These are phyloP conservation scores for Diarsia rubi DNA, from an alignment of 2,888 invertebrate genomes.

Conservation along the genomic window DNA sequence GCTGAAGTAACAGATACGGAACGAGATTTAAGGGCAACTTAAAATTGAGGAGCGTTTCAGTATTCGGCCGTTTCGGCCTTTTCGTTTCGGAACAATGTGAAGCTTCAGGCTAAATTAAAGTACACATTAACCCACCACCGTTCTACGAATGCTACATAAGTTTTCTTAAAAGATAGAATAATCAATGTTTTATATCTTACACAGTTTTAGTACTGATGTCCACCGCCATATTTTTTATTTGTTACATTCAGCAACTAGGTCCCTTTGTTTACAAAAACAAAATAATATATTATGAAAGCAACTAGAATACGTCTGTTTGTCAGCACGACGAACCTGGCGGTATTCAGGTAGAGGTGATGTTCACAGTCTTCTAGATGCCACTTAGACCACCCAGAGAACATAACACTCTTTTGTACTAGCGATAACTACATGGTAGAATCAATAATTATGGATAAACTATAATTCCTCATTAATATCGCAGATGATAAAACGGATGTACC, in stretches of 20 bases:
- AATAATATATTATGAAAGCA: neutral
- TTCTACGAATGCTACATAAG: too few relatives aligned
- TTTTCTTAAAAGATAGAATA: neutral
- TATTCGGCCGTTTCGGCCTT: too few relatives aligned
- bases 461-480: conserved; percentile 7
- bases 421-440: neutral
- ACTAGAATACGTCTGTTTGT: neutral
- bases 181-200: neutral
- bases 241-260: neutral
- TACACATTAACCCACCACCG: neutral
- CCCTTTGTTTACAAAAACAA: neutral
- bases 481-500: conserved; percentile 23
- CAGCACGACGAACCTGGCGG: neutral
- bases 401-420: neutral
- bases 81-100: too few relatives aligned
- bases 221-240: too few relatives aligned
- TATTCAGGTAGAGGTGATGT: neutral
- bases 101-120: neutral
- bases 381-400: conserved; percentile 25
- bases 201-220: neutral
- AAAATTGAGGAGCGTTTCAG: too few relatives aligned
- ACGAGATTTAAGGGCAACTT: too few relatives aligned
- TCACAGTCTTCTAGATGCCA: neutral
- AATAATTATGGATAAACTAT: conserved; percentile 18
- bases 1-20: too few relatives aligned